phyloP scores from a whole-genome alignment of 2,888 invertebrate genomes.

The Idaea straminata region DNA sequence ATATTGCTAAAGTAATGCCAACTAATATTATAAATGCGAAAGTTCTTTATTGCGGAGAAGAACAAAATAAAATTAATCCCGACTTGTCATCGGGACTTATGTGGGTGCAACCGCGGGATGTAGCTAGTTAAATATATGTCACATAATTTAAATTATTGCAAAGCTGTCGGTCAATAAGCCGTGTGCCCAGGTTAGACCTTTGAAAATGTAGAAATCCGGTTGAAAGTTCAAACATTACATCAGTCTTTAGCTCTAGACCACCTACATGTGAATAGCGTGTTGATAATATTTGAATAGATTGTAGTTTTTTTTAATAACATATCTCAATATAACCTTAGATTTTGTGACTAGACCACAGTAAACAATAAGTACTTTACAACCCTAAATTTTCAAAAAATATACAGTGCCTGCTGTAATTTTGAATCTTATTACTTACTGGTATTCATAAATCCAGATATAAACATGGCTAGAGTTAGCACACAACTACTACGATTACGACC shows the following conservation, averaged over 20 bases:
- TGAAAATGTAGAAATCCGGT: neutral
- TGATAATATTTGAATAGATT: constrained; percentile 6
- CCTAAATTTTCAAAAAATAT: constrained; percentile 28
- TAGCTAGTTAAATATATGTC: neutral
- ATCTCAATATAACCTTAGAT: constrained; percentile 6
- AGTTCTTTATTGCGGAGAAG: neutral
- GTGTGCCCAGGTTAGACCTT: neutral
- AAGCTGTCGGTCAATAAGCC: neutral
- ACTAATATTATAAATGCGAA: constrained; percentile 11
- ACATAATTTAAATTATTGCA: neutral
- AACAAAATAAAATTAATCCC: neutral
- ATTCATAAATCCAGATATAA: constrained; percentile 39
- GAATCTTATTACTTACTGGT: constrained; percentile 48
- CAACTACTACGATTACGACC: constrained; percentile 30
- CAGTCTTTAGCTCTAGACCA: constrained; percentile 19
- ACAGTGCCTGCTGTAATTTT: constrained; percentile 27
- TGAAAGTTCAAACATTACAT: constrained; percentile 31
- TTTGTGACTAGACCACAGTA: constrained; percentile 61
- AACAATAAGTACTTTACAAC: constrained; percentile 51
- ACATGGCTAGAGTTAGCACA: constrained; percentile 38
- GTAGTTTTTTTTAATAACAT: neutral
- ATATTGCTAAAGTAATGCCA: constrained; percentile 16
- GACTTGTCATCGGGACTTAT: neutral
- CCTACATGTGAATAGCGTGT: neutral
- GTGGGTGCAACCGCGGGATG: neutral